phyloP scores from a whole-genome alignment of 2,113 vertebrate genomes.

The Plectropomus leopardus region DNA sequence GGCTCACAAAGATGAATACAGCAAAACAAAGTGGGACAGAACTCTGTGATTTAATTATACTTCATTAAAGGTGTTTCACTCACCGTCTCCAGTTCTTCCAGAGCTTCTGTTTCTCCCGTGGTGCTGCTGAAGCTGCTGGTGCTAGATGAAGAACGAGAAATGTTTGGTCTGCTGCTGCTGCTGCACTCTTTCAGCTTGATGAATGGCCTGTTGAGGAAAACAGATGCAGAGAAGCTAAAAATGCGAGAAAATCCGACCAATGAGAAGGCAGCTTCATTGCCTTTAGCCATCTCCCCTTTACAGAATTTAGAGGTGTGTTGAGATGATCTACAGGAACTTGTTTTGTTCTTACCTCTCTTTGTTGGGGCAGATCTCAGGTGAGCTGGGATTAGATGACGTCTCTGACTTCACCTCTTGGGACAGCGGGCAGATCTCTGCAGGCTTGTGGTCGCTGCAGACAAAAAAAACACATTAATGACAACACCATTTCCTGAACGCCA shows the following conservation, averaged over 20 bases:
- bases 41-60: too few species aligned
- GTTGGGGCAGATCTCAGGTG: conserved; percentile 95
- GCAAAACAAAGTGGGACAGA: too few species aligned
- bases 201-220: conserved; percentile 84
- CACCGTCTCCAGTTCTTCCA: conserved; percentile 95
- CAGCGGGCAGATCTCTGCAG: conserved; percentile 87
- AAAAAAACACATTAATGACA: not conserved
- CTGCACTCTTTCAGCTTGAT: conserved; percentile 93
- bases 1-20: too few species aligned
- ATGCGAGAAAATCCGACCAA: not conserved
- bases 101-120: conserved; percentile 91
- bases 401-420: conserved; percentile 94
- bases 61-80: conserved; percentile 59
- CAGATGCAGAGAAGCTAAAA: not conserved
- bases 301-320: too few species aligned
- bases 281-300: not conserved
- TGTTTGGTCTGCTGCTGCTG: conserved; percentile 88
- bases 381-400: conserved; percentile 96
- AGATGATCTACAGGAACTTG: not conserved
- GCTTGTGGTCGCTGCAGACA: conserved; percentile 87
- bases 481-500: not conserved
- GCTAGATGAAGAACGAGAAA: conserved; percentile 96
- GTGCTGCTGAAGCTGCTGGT: conserved; percentile 99
- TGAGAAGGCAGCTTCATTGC: not conserved
- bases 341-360: conserved; percentile 91